phyloP scores from a whole-genome alignment of 2,888 invertebrate species.

The Erebia epiphron region DNA sequence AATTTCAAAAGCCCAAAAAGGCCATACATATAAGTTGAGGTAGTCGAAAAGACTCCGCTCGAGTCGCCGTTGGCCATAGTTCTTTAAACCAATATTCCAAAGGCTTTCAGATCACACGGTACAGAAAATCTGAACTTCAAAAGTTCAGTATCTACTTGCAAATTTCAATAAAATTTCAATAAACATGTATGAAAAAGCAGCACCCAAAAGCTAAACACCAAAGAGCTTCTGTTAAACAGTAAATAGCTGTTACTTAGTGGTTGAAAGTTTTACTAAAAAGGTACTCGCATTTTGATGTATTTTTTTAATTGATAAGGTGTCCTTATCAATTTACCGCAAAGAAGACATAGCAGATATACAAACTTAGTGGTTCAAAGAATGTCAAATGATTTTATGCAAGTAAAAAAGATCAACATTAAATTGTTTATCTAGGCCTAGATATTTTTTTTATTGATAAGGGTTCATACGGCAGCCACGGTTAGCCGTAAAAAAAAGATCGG shows the following conservation, averaged over 20 bases:
- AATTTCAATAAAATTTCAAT: neutral
- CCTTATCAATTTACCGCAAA: too few relatives aligned
- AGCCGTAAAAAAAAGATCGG: constrained; percentile 7
- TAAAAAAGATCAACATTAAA: neutral
- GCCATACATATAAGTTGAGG: too few relatives aligned
- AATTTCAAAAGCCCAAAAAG: too few relatives aligned
- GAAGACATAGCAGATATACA: too few relatives aligned
- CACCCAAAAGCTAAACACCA: neutral
- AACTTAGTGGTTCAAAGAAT: too few relatives aligned
- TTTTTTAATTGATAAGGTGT: neutral
- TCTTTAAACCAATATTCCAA: too few relatives aligned
- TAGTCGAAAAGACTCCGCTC: too few relatives aligned
- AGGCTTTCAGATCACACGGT: too few relatives aligned
- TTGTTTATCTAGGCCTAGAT: neutral
- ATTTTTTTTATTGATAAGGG: neutral
- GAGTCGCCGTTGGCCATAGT: too few relatives aligned
- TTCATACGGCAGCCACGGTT: constrained; percentile 6
- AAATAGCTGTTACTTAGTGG: neutral
- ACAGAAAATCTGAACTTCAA: neutral
- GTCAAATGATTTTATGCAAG: too few relatives aligned
- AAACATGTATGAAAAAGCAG: too few relatives aligned
- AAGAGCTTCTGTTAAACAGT: neutral
- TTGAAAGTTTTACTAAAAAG: neutral
- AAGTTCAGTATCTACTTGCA: neutral
- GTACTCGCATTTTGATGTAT: neutral